phyloP scores from a whole-genome alignment of 2,797 vertebrate genomes.

The Coracias cyanogaster region DNA sequence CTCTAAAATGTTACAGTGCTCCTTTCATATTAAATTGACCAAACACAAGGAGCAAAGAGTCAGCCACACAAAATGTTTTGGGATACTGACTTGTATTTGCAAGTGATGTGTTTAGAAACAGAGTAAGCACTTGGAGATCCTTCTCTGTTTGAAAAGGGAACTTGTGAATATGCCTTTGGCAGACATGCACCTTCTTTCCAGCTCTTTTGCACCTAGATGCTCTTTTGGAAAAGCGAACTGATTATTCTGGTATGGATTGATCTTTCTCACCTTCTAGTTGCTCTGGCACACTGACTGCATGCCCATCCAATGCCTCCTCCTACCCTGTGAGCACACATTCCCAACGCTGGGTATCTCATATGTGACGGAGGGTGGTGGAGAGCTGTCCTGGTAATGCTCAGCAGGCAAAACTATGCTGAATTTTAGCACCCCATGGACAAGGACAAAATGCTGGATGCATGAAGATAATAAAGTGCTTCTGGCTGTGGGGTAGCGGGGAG shows the following conservation, averaged over 20 bases:
- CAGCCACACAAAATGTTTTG: neutral
- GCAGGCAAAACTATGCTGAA: neutral
- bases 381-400: neutral
- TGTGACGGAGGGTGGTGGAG: neutral
- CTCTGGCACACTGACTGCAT: neutral
- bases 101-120: neutral
- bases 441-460: neutral
- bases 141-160: neutral
- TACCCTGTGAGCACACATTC: fast-evolving
- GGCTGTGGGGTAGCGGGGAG: neutral
- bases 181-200: neutral
- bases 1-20: neutral
- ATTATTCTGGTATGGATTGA: neutral
- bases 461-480: neutral
- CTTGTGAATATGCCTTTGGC: neutral
- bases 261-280: neutral
- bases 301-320: neutral
- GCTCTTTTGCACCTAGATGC: neutral
- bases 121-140: neutral
- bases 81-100: neutral
- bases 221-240: neutral
- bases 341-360: neutral
- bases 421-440: neutral
- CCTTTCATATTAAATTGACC: neutral
- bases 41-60: neutral